Evolutionary conservation across 2,888 invertebrate genomes (phyloP), one percentile per base, ranked within the genome.

Genomic region (Iphiclides podalirius): DNA sequence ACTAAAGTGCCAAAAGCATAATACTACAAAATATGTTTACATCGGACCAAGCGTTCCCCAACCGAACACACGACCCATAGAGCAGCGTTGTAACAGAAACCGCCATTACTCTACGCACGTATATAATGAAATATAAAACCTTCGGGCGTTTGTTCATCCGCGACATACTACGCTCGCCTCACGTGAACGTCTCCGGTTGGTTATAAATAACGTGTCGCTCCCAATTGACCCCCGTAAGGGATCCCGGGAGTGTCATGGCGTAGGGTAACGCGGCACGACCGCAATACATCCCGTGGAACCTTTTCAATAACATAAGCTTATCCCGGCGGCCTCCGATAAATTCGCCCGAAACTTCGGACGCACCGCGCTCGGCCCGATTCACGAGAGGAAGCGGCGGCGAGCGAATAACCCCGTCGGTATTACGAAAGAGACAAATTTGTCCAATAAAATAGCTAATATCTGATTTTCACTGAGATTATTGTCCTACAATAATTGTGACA

Each of bases 171-270:
- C 42, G 9, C n/a, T n/a, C n/a, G n/a, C 20, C 13, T 2, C n/a
- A 6, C 8, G 9, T 11, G 2, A n/a, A n/a, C n/a, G n/a, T n/a
- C n/a, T 11, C 9, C 23, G 17, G 11, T 16, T 23, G 37, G n/a
- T 20, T 53, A 58, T 51, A 53, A 54, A 57, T 48, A 40, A 54
- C 54, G 40, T 52, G 61, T 60, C 66, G 58, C 59, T 57, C 59
- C 57, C 60, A 67, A 70, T 70, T 63, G 64, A 58, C 57, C 57
- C 56, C 52, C 52, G 53, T 28, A 39, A 68, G 57, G 55, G 60
- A 65, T 68, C 76, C 72, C 77, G 31, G 42, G 70, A 66, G 77
- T 64, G 64, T 65, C 58, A 57, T 60, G 52, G 59, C 55, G 60
- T 47, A n/a, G 55, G 46, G 54, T 52, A 60, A 52, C 55, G 48